Evolutionary conservation across 2,113 vertebrate species (phyloP).

Genomic region (Halcyon malimbica): DNA sequence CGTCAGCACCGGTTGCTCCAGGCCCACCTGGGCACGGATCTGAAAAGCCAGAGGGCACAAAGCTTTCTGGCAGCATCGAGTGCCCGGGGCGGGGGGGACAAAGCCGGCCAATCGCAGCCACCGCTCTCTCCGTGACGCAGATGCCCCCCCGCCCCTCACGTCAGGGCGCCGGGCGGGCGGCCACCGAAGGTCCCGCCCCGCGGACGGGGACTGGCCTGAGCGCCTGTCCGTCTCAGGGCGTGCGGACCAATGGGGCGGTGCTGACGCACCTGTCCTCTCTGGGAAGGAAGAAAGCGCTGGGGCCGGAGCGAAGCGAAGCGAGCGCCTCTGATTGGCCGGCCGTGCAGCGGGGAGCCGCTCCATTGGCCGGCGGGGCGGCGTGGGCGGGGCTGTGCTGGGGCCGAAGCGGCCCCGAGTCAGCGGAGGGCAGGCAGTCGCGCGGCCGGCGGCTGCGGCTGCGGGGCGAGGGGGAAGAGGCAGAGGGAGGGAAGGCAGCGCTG

Average conservation of each 20-base stretch:
- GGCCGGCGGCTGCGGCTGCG: too few relatives aligned
- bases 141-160: not conserved
- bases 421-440: too few relatives aligned
- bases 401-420: too few relatives aligned
- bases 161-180: not conserved
- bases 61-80: too few relatives aligned
- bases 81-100: fast-evolving
- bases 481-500: too few relatives aligned
- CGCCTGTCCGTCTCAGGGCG: fast-evolving
- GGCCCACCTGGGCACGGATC: too few relatives aligned
- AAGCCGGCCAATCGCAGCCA: not conserved
- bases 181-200: fast-evolving
- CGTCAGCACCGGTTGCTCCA: too few relatives aligned
- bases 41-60: too few relatives aligned
- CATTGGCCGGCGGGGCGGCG: not conserved
- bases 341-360: too few relatives aligned
- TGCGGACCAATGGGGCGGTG: not conserved
- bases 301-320: fast-evolving
- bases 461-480: too few relatives aligned
- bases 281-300: not conserved
- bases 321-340: fast-evolving
- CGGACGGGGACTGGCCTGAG: fast-evolving
- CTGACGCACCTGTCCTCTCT: not conserved
- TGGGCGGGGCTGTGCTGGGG: not conserved
- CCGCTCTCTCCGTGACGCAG: fast-evolving